Evolutionary conservation across 2,797 vertebrate genomes (phyloP).

Genomic region (Melanotaenia trifasciata): DNA sequence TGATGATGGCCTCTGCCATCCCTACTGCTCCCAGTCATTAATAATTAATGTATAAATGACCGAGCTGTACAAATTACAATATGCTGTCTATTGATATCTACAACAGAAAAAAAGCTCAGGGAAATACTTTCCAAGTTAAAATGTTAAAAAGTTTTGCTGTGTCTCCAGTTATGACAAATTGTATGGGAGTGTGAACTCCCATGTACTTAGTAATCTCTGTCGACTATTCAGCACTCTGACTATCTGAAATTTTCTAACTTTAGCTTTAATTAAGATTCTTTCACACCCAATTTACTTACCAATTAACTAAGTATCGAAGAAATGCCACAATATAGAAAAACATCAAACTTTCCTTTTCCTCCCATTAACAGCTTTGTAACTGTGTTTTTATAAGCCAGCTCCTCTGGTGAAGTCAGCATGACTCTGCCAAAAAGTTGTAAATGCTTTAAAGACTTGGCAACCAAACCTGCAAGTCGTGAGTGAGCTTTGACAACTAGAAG

Average conservation of each 20-base stretch:
- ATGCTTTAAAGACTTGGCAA: constrained; percentile 60
- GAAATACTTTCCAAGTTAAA: neutral
- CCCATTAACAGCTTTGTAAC: neutral
- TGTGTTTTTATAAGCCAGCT: constrained; percentile 19
- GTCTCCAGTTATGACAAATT: neutral
- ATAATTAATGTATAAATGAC: neutral
- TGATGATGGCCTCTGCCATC: constrained; percentile 18
- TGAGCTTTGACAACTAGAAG: constrained; percentile 37
- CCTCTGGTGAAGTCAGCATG: constrained; percentile 60
- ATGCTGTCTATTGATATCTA: too few species aligned
- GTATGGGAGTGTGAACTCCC: neutral
- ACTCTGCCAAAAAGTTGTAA: constrained; percentile 52
- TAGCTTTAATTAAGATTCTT: constrained; percentile 4
- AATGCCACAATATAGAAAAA: constrained; percentile 13
- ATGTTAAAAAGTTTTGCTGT: neutral
- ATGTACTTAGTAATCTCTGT: constrained; percentile 14
- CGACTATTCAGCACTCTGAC: constrained; percentile 32
- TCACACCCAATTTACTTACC: neutral
- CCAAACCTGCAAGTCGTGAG: constrained; percentile 6
- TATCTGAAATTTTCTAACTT: constrained; percentile 51
- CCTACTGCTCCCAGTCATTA: constrained; percentile 1
- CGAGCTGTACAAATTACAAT: neutral
- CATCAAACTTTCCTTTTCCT: neutral
- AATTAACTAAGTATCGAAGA: neutral
- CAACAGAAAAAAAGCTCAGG: neutral